These are phyloP conservation scores for Syngnathus typhle DNA, from an alignment of 2,113 vertebrate species.

Conservation along the genomic window DNA sequence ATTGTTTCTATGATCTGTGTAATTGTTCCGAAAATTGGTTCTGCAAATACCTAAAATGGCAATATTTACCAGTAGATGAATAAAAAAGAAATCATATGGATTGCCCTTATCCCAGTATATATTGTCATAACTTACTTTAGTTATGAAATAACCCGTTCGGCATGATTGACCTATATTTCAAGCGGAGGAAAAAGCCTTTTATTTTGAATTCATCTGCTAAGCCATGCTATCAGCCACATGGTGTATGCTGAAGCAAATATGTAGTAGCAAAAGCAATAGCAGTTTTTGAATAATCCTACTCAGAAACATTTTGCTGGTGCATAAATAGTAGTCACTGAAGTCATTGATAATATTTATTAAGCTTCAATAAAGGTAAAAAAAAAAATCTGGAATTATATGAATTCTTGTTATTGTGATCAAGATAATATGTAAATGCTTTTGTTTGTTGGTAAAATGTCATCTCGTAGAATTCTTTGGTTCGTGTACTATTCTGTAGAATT, in stretches of 20 bases:
- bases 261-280: background rate
- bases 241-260: conserved; percentile 6
- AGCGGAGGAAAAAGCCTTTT: conserved; percentile 30
- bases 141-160: conserved; percentile 43
- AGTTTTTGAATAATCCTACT: conserved; percentile 17
- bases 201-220: conserved; percentile 35
- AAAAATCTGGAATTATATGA: background rate
- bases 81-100: conserved; percentile 48
- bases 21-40: conserved; percentile 32
- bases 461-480: conserved; percentile 45
- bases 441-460: conserved; percentile 57
- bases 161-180: conserved; percentile 51
- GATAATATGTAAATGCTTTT: conserved; percentile 54
- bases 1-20: conserved; percentile 6
- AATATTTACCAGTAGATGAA: conserved; percentile 42
- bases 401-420: conserved; percentile 60
- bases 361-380: conserved; percentile 12
- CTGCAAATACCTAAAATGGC: conserved; percentile 36
- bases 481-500: conserved; percentile 35
- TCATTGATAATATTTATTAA: conserved; percentile 9
- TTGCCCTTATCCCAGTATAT: conserved; percentile 55
- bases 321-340: no score
- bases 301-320: background rate
- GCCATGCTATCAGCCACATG: conserved; percentile 25
- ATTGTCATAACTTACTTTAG: conserved; percentile 56